Evolutionary conservation across 2,888 invertebrate genomes (phyloP), one percentile per base, ranked within the genome.

Genomic region (Trileptium ribeirensis): DNA sequence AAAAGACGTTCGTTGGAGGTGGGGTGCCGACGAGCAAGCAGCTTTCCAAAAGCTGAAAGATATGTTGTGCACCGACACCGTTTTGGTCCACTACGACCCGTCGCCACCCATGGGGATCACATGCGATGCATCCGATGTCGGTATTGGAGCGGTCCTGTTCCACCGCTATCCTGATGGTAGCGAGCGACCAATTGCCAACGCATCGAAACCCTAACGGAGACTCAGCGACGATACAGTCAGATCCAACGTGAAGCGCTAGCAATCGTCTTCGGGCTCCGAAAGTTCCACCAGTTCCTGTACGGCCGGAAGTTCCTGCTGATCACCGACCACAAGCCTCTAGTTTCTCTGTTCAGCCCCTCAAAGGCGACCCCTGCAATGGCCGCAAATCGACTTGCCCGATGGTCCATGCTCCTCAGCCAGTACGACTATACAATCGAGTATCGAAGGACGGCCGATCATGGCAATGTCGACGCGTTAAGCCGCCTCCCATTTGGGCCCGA

Each of bases 291-390:
- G 36, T 87, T 85, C 82, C 51, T 86, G 1, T 85, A 82, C 82
- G 87, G 86, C 3, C 74, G 83, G 24, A 81, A 83, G 15, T 86
- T 86, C 82, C 82, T 81, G 0, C 77, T 86, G 3, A 34, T 83
- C 3, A 86, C 86, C 0, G 86, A 87, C 81, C 84, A 86, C 75
- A 80, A 85, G 67, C 84, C 86, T 15, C 79, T 87, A 39, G 79
- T 78, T 0, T 81, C 79, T 1, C 83, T 87, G 19, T 83, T 86
- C 24, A 83, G 84, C 64, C 84, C 85, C 1, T 84, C 84, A 29
- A 3, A 70, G 3, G 70, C 31, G 15, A 70, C 33, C 33, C 70
- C 70, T 8, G 70, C 70, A 31, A 31, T 19, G 29, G 70, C 70
- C 15, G 85, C 86, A 33, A 83, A 83, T 1, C 79, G 85, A 29